Percentiles rank a stretch among this genome's conserved stretches.
These are phyloP conservation scores for Euwallacea fornicatus DNA, from an alignment of 1,140 invertebrate genomes.

Conservation along the genomic window DNA sequence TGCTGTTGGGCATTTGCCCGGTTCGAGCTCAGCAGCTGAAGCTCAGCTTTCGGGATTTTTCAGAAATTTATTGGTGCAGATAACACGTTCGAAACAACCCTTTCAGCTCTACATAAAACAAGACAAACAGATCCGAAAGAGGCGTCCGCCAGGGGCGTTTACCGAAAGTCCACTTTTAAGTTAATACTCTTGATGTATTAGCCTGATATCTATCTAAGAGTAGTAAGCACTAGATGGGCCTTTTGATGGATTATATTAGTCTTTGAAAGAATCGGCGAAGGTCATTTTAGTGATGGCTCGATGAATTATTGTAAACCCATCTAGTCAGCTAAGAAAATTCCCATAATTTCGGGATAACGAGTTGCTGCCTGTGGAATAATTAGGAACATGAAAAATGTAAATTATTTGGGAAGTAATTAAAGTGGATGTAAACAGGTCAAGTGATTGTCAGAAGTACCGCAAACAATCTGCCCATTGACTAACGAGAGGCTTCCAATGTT, in stretches of 20 bases:
- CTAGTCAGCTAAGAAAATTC: background rate
- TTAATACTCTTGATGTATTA: constrained; percentile 23
- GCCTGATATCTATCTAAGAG: constrained; percentile 23
- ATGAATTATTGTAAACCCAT: background rate
- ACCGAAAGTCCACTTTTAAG: constrained; percentile 13
- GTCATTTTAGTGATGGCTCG: background rate
- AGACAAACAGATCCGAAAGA: background rate
- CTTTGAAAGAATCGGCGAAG: constrained; percentile 15
- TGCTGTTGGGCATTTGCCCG: too few species aligned
- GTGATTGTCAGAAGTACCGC: background rate
- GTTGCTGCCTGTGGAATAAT: too few species aligned
- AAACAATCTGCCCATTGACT: constrained; percentile 12
- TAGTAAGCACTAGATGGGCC: constrained; percentile 12
- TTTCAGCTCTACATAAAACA: constrained; percentile 8
- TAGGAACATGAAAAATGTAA: background rate
- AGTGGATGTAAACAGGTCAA: background rate
- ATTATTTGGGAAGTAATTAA: background rate
- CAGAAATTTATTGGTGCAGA: background rate
- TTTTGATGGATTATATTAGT: constrained; percentile 22
- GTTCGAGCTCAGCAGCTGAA: too few species aligned
- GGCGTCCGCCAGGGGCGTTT: background rate
- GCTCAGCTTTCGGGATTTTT: too few species aligned
- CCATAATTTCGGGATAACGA: too few species aligned
- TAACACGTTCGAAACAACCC: background rate
- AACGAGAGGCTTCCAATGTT: constrained; percentile 5